Percentiles rank a stretch among this genome's conserved stretches.
Conservation (phyloP, 2,113 vertebrate species). For the Rhinolophus ferrumequinum region DNA sequence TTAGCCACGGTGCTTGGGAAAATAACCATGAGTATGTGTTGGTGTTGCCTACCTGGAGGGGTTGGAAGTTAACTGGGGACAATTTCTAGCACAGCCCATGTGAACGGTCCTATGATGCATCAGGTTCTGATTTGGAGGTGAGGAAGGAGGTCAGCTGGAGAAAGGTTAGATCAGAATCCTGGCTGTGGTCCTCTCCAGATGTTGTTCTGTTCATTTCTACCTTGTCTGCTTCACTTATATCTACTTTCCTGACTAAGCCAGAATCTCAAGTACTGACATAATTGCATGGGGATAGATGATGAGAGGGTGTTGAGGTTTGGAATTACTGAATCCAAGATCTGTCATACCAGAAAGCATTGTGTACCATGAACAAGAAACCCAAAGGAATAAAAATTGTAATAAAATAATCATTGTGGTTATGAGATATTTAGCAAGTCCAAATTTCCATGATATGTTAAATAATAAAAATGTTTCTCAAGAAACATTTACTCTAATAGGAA, state of each 20-base stretch:
- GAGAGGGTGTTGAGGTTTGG: background rate
- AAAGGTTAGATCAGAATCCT: background rate
- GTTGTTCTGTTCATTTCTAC: background rate
- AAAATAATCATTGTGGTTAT: conserved; percentile 55
- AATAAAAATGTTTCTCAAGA: conserved; percentile 54
- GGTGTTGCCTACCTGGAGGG: background rate
- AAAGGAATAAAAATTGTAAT: conserved; percentile 56
- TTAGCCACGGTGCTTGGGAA: background rate
- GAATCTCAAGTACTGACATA: conserved; percentile 34
- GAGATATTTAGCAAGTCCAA: conserved; percentile 54
- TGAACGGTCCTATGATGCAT: background rate
- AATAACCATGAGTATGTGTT: background rate
- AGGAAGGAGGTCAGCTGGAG: background rate
- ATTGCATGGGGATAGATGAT: conserved; percentile 16
- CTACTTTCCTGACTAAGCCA: conserved; percentile 42
- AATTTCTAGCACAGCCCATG: rapidly evolving
- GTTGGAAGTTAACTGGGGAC: background rate
- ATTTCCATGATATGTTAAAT: conserved; percentile 51
- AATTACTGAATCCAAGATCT: conserved; percentile 52
- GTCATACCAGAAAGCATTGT: conserved; percentile 42
- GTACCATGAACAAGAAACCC: conserved; percentile 2
- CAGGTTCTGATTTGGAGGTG: background rate
- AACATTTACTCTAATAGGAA: conserved; percentile 13
- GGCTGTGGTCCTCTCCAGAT: conserved; percentile 37
- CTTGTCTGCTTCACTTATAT: conserved; percentile 61